phyloP scores from a whole-genome alignment of 2,113 vertebrate species.

The Dermatemys mawii region DNA sequence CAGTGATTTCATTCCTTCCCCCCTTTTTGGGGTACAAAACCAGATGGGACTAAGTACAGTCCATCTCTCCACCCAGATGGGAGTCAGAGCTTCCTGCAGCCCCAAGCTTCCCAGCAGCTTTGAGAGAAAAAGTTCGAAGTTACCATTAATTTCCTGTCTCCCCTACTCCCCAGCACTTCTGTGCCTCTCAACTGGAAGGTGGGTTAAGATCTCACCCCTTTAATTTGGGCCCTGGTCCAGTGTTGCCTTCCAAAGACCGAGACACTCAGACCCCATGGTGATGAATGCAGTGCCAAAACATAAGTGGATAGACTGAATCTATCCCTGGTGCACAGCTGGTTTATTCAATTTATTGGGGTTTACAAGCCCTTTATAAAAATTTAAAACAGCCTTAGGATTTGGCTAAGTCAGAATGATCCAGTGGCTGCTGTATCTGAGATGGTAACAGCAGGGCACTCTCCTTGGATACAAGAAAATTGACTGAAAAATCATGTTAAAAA shows the following conservation, averaged over 20 bases:
- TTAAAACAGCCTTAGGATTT: background rate
- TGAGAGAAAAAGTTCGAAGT: background rate
- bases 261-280: accelerated
- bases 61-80: background rate
- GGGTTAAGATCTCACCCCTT: background rate
- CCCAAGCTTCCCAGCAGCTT: background rate
- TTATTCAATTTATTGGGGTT: background rate
- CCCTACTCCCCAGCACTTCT: background rate
- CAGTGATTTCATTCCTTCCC: background rate
- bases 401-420: background rate
- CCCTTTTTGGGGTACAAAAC: background rate
- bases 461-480: background rate
- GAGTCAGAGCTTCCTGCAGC: background rate
- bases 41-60: background rate
- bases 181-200: background rate
- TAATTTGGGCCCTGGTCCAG: background rate
- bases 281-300: background rate
- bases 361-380: background rate
- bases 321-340: background rate
- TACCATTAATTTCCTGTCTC: background rate
- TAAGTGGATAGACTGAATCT: background rate
- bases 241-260: background rate
- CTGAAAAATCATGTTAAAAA: background rate
- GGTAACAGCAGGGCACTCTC: slow-evolving; percentile 17
- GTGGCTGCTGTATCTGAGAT: background rate